Base-by-base conservation (phyloP, 2,888 invertebrate genomes). In the Andrena chrysosceles region DNA sequence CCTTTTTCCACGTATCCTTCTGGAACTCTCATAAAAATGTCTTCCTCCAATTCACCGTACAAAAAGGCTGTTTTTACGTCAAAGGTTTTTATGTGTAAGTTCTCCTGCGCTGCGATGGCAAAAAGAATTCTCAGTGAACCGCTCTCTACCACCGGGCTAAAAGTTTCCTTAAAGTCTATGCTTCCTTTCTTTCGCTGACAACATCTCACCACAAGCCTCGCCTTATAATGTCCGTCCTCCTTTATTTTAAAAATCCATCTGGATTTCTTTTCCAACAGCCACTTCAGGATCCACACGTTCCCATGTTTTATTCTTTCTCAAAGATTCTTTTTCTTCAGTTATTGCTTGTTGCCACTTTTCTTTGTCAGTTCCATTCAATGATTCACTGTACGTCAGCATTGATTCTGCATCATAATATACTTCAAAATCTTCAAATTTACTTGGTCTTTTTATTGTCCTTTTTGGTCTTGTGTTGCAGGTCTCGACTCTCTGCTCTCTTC, bases 161-260 rank as follows among this genome's bases (percentile, higher is more conserved):
- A 75, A 8, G 60, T 56, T 42, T 68, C 48, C 6, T 67, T 49
- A 16, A 60, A 75, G 49, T 75, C 75, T 48, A 75, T 49, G 8
- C 13, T 33, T 23, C 35, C 20, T 48, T 60, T 33, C 35, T 35
- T 35, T 20, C 68, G 68, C 60, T 75, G 60, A 29, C 29, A 67
- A 6, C 75, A 68, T 68, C 68, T 64, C 1, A 49, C 72, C 16
- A 72, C 72, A 35, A 72, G 23, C 5, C 63, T 20, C 3, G 72
- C 63, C 66, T 60, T 49, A 29, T 75, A 60, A 42, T 33, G 59
- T 49, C 82, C 84, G 63, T 86, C 82, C 62, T 89, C 86, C 42
- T 89, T 87, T 7, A 85, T 64, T 76, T 86, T 86, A 69, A 87
- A 89, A 1, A 87, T 75, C 87, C 89, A 88, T 81, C 80, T 80